phyloP scores from a whole-genome alignment of 2,797 vertebrate genomes.

The Anguilla megastoma region DNA sequence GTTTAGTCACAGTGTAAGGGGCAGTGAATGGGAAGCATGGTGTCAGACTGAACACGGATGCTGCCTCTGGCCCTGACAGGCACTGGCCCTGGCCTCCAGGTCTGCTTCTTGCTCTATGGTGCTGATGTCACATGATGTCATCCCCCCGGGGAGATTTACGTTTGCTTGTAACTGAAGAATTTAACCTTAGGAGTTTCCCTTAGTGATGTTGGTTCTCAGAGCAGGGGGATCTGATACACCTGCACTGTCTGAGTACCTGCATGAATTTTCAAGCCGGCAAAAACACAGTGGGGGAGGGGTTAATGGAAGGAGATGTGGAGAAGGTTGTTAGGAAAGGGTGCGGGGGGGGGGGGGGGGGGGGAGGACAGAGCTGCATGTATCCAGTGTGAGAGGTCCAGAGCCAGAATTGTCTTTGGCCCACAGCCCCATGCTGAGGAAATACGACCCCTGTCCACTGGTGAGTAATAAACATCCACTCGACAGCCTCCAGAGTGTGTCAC shows the following conservation, averaged over 20 bases:
- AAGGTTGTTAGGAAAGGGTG: neutral
- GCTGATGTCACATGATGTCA: neutral
- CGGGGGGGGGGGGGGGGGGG: neutral
- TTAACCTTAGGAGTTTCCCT: neutral
- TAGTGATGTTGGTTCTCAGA: neutral
- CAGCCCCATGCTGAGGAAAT: neutral
- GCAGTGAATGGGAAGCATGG: neutral
- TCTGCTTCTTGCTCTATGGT: neutral
- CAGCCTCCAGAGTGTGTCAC: neutral
- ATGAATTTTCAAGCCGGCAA: neutral
- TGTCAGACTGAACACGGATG: neutral
- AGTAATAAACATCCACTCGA: neutral
- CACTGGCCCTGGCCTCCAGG: neutral
- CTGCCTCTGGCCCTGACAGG: neutral
- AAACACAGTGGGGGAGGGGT: neutral
- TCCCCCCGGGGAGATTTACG: neutral
- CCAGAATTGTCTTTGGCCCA: neutral
- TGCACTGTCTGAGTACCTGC: neutral
- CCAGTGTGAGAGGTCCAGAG: neutral
- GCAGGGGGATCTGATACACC: neutral
- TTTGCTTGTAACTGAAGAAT: neutral
- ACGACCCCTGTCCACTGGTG: neutral
- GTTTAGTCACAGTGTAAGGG: neutral
- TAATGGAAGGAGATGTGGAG: constrained; percentile 22
- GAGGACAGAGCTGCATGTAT: neutral